Base-by-base conservation (phyloP, 2,888 invertebrate genomes). In the Oconnorella tubifera region DNA sequence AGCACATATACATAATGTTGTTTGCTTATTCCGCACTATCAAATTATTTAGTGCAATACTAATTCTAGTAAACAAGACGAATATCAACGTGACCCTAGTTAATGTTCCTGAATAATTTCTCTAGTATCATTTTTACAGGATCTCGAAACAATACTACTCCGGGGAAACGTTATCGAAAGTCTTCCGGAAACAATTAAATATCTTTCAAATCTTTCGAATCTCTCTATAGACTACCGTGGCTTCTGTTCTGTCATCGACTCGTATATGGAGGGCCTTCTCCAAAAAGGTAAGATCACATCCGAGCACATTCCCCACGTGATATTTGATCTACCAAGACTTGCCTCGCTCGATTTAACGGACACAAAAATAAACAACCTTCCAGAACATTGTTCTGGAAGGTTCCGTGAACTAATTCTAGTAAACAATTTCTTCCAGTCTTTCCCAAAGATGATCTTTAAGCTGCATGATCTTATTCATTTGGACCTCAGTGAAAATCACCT, bases 281-380 rank as follows among this genome's bases (percentile, higher is more conserved):
- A 74, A 59, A 78, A 75, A 66, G 79, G 80, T 19, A 79, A 82
- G 72, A 78, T 82, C 31, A 77, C 75, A 55, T 81, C 80, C 0
- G 80, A 81, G 68, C 80, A 82, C 68, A 76, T 82, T 51, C 81
- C 82, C 2, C 64, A 72, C 25, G 80, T 81, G 25, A 74, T 82
- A 56, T 81, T 80, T 71, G 80, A 82, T 69, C 72, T 82, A 4
- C 76, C 79, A 25, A 74, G 75, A 57, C 72, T 82, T 6, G 72
- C 76, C 65, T 68, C 70, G 25, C 71, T 82, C 25, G 80, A 82
- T 69, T 72, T 82, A 56, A 78, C 79, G 59, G 73, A 70, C 40
- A 77, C 79, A n/a, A 80, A 80, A 66, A 77, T 82, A 23, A 82
- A 82, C 73, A 76, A 70, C 59, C 68, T 82, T 23, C 66, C 66